Evolutionary conservation across 2,113 vertebrate species (phyloP).

Genomic region (Mobula birostris): DNA sequence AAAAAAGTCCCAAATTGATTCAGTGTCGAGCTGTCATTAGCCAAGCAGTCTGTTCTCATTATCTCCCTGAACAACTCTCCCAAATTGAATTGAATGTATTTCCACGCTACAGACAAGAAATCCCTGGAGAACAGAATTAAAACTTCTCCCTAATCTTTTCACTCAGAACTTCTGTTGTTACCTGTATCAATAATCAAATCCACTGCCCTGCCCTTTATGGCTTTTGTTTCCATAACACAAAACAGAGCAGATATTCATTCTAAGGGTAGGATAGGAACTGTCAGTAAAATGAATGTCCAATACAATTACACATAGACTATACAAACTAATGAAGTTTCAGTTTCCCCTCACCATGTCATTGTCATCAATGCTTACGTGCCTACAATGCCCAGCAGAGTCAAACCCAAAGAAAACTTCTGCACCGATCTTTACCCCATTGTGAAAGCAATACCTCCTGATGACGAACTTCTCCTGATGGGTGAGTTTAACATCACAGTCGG

Average conservation of each 20-base stretch:
- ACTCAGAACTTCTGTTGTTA: not conserved
- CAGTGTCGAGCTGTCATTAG: not conserved
- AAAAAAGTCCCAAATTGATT: not conserved
- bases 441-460: too few species aligned
- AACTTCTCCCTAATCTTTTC: not conserved
- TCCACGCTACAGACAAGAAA: not conserved
- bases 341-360: too few species aligned
- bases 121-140: not conserved
- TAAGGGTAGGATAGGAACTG: not conserved
- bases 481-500: too few species aligned
- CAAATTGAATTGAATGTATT: conserved; percentile 12
- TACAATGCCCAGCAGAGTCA: too few species aligned
- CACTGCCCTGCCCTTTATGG: not conserved
- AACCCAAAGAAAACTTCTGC: too few species aligned
- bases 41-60: not conserved
- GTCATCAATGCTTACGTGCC: too few species aligned
- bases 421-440: too few species aligned
- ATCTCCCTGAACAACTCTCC: not conserved
- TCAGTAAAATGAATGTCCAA: not conserved
- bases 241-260: not conserved
- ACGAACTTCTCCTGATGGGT: too few species aligned
- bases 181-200: not conserved
- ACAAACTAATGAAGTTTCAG: too few species aligned
- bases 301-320: too few species aligned
- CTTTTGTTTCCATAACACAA: not conserved